These are phyloP conservation scores for Pollachius pollachius DNA, from an alignment of 2,113 vertebrate genomes.

Conservation along the genomic window DNA sequence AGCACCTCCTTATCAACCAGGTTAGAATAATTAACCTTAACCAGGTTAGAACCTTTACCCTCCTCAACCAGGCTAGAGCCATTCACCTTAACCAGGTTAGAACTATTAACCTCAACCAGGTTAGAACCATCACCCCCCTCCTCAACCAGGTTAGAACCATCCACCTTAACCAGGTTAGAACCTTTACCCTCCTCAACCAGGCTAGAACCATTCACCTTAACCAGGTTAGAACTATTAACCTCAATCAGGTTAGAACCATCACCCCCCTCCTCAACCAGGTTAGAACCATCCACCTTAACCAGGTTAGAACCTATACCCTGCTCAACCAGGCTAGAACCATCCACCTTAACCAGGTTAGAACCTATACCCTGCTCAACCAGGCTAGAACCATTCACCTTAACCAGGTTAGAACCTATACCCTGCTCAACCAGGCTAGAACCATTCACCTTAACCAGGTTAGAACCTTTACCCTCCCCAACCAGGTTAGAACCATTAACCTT, in stretches of 20 bases:
- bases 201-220: neutral
- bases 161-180: too few species aligned
- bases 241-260: neutral
- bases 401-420: too few species aligned
- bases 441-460: conserved; percentile 66
- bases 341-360: too few species aligned
- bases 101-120: conserved; percentile 64
- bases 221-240: too few species aligned
- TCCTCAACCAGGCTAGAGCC: neutral
- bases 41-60: neutral
- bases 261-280: neutral
- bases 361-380: too few species aligned
- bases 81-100: too few species aligned
- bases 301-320: conserved; percentile 18
- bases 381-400: too few species aligned
- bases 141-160: neutral
- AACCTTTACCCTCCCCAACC: neutral
- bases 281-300: neutral
- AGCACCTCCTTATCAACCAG: neutral
- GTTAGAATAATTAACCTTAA: neutral
- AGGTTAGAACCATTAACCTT: neutral
- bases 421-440: conserved; percentile 28
- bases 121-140: conserved; percentile 14
- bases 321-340: conserved; percentile 7
- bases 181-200: neutral